Evolutionary conservation across 2,113 vertebrate species (phyloP), one percentile per base, ranked within the genome.

Genomic region (Struthidea cinerea): DNA sequence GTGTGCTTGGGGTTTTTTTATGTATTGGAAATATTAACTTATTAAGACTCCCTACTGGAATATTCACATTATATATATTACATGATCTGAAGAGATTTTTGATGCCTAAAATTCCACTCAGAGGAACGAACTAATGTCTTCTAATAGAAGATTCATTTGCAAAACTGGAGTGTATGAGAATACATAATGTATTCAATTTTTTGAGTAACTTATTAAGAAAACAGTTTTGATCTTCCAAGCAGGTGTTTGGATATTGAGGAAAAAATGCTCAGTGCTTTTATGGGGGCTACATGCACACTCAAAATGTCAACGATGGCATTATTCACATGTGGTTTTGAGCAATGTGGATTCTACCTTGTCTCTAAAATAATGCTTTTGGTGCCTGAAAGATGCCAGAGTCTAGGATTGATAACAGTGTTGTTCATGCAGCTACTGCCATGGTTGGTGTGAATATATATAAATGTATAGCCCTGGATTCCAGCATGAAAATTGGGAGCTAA

Each of bases 1-100:
- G 15, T 12, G 11, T 39, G 41, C 14, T 6, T 19, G 30, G 1
- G 3, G 0, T 0, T 6, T 65, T 70, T 86, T 57, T 47, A 39
- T 56, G 68, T 49, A 60, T 57, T 69, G 30, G 23, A 73, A 69
- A 56, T 86, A 44, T 2, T 44, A 74, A 64, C 20, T 73, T 60
- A 32, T 14, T 81, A 46, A 73, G 16, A 35, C 23, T 52, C 39
- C 79, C 23, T 39, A 7, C 24, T 69, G 22, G 37, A 65, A 37
- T 80, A 76, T 91, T 83, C 85, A 10, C 39, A 22, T 80, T 68
- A 59, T 41, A 59, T 28, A 4, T 82, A 28, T 83, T 79, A 9
- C 39, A 19, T 77, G 57, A 87, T 28, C 26, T 52, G 35, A 82
- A 56, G 41, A 71, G 27, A 44, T 63, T 92, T 90, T 44, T 76